Evolutionary conservation across 2,113 vertebrate species (phyloP).

Genomic region (Thalassoma bifasciatum): DNA sequence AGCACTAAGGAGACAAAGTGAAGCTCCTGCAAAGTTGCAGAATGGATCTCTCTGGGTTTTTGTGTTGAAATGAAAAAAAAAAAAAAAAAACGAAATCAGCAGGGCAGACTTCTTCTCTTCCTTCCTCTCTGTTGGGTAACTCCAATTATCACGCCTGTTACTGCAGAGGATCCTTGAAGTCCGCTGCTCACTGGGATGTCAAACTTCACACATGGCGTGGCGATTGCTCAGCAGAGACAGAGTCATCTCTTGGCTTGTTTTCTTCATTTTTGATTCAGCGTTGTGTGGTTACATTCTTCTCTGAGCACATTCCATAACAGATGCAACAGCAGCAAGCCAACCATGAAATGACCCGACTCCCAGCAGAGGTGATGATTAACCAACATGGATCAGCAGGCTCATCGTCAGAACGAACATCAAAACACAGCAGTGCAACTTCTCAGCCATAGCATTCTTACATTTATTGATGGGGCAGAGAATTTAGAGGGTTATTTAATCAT

Average conservation of each 20-base stretch:
- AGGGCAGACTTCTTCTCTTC: slow-evolving; percentile 33
- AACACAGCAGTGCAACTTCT: slow-evolving; percentile 12
- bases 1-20: slow-evolving; percentile 34
- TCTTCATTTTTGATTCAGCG: slow-evolving; percentile 24
- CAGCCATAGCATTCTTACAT: background rate
- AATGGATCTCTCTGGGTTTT: slow-evolving; percentile 28
- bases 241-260: slow-evolving; percentile 15
- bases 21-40: slow-evolving; percentile 34
- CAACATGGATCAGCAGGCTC: slow-evolving; percentile 30
- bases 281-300: slow-evolving; percentile 10
- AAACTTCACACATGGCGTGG: slow-evolving; percentile 16
- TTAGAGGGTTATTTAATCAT: background rate
- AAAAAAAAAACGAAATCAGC: slow-evolving; percentile 45
- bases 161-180: slow-evolving; percentile 33
- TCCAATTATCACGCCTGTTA: slow-evolving; percentile 36
- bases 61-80: slow-evolving; percentile 41
- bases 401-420: slow-evolving; percentile 14
- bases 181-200: slow-evolving; percentile 34
- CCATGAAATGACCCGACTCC: slow-evolving; percentile 52
- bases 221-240: slow-evolving; percentile 23
- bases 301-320: slow-evolving; percentile 30
- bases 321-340: slow-evolving; percentile 35
- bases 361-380: slow-evolving; percentile 46
- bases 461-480: background rate
- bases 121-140: slow-evolving; percentile 45